Conservation (phyloP, 2,797 vertebrate genomes). For the Danionella dracula region DNA sequence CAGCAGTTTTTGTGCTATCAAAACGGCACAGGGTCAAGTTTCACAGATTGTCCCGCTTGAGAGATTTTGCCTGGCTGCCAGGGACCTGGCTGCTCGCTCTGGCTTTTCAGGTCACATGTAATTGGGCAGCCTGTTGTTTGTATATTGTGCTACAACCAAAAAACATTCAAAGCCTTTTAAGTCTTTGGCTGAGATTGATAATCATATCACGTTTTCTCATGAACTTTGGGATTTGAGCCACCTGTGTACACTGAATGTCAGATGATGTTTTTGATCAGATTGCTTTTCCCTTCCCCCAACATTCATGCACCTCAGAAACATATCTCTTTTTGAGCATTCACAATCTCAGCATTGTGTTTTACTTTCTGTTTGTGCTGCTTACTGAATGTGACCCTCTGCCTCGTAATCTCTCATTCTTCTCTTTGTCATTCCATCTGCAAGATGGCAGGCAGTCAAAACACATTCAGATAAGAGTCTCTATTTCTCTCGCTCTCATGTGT, state of each 20-base stretch:
- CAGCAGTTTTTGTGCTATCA: conserved; percentile 25
- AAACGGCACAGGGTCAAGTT: conserved; percentile 26
- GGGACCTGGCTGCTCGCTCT: conserved; percentile 11
- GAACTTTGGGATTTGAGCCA: too few species aligned
- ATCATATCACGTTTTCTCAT: too few species aligned
- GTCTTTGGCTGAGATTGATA: too few species aligned
- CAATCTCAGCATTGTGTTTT: conserved; percentile 28
- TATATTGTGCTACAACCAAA: too few species aligned
- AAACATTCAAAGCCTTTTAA: too few species aligned
- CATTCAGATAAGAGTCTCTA: conserved; percentile 25
- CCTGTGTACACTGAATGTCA: neutral
- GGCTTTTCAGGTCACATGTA: neutral
- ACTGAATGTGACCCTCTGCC: conserved; percentile 21
- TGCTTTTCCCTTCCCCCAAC: neutral
- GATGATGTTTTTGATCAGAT: conserved; percentile 21
- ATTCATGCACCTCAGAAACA: conserved; percentile 1
- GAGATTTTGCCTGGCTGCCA: conserved; percentile 12
- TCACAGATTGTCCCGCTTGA: conserved; percentile 27
- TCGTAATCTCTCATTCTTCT: conserved; percentile 20
- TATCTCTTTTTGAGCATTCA: conserved; percentile 6
- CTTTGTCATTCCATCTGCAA: conserved; percentile 19
- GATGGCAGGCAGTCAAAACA: conserved; percentile 43
- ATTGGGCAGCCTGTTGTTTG: conserved; percentile 20
- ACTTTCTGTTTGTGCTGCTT: conserved; percentile 15
- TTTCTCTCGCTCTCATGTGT: neutral